Conservation (phyloP, 2,888 invertebrate genomes). For the Torymus tubicola region DNA sequence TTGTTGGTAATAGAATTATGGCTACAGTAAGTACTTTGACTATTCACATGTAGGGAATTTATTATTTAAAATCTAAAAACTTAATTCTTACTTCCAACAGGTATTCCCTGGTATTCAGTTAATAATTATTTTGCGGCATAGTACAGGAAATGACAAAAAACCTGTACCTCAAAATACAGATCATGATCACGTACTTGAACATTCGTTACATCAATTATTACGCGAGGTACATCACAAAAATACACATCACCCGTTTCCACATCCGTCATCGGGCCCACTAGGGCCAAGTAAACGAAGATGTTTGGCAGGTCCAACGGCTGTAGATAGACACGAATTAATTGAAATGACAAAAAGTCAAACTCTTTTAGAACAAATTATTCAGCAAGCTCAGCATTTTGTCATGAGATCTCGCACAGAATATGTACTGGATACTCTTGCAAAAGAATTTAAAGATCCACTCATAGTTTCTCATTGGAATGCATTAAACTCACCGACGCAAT, state of each 20-base stretch:
- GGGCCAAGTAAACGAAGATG: constrained; percentile 95
- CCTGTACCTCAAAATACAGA: constrained; percentile 81
- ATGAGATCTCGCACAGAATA: constrained; percentile 94
- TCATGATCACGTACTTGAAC: constrained; percentile 97
- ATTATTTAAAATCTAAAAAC: no score
- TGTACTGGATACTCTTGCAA: constrained; percentile 93
- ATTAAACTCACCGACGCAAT: constrained; percentile 94
- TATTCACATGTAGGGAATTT: no score
- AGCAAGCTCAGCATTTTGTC: constrained; percentile 96
- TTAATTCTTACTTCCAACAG: constrained; percentile 74
- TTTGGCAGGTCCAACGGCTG: constrained; percentile 93
- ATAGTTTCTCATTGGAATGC: constrained; percentile 98
- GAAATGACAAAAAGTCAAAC: constrained; percentile 95
- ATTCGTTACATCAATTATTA: constrained; percentile 94
- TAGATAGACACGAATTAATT: constrained; percentile 89
- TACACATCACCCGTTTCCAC: constrained; percentile 95
- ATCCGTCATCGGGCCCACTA: constrained; percentile 94
- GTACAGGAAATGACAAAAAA: constrained; percentile 81
- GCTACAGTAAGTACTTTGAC: constrained; percentile 83
- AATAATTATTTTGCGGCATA: constrained; percentile 93
- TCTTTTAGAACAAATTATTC: constrained; percentile 95
- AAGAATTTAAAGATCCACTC: constrained; percentile 95
- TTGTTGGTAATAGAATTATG: constrained; percentile 97
- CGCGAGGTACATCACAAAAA: constrained; percentile 95
- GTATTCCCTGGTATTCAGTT: constrained; percentile 95